phyloP scores from a whole-genome alignment of 1,140 invertebrate genomes.

The Melipona quadrifasciata region DNA sequence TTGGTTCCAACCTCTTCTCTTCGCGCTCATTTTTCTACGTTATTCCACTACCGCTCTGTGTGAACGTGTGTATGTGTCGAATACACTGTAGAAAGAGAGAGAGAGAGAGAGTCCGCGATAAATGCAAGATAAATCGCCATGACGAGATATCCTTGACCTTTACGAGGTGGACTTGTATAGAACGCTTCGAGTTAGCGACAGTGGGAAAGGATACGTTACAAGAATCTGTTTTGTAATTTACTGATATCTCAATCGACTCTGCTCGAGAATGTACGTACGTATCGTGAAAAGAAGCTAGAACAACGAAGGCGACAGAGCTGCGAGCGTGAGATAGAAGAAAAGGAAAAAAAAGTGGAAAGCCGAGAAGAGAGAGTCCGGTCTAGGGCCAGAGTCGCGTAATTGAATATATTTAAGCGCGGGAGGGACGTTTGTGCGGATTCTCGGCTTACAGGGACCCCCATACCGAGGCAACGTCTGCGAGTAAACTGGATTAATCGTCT shows the following conservation, averaged over 20 bases:
- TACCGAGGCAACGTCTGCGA: constrained; percentile 73
- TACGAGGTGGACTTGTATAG: background rate
- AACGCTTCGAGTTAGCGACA: no score
- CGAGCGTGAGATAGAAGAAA: background rate
- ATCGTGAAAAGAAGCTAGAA: no score
- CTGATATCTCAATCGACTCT: no score
- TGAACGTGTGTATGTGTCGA: constrained; percentile 1
- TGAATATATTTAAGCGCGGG: constrained; percentile 77
- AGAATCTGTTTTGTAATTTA: no score
- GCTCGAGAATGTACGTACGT: no score
- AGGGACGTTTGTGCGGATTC: constrained; percentile 81
- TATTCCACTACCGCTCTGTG: constrained; percentile 46
- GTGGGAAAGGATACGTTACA: background rate
- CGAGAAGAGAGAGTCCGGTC: background rate
- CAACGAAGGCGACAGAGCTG: constrained; percentile 2
- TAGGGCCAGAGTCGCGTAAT: constrained; percentile 72
- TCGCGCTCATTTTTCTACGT: constrained; percentile 48
- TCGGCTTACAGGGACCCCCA: constrained; percentile 76
- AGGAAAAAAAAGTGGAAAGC: background rate
- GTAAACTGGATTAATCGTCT: constrained; percentile 83
- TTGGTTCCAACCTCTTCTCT: constrained; percentile 55
- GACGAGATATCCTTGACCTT: constrained; percentile 6
- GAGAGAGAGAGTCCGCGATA: constrained; percentile 41
- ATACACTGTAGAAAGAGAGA: constrained; percentile 3
- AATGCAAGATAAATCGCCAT: constrained; percentile 13